These are phyloP conservation scores for Polietes domitor DNA, from an alignment of 2,888 invertebrate genomes.

Conservation along the genomic window DNA sequence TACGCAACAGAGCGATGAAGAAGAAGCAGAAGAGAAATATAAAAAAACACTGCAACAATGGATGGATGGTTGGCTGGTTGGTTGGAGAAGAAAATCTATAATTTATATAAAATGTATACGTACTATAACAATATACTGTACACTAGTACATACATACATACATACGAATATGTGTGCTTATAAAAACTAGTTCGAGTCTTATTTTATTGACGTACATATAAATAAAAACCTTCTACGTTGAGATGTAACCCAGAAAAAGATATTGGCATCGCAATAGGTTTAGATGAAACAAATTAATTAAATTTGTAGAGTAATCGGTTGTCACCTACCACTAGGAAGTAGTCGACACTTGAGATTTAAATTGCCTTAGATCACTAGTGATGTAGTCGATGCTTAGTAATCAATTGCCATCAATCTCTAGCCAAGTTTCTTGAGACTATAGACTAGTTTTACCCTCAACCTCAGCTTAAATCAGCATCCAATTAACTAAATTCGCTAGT, in stretches of 20 bases:
- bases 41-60: background rate
- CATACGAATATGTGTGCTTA: background rate
- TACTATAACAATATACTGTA: background rate
- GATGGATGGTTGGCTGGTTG: background rate
- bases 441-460: too few species aligned
- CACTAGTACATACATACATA: background rate
- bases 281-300: too few species aligned
- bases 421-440: too few species aligned
- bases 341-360: too few species aligned
- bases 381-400: too few species aligned
- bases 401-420: too few species aligned
- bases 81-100: slow-evolving; percentile 7
- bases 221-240: slow-evolving; percentile 27
- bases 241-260: slow-evolving; percentile 9
- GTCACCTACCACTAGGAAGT: too few species aligned
- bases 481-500: too few species aligned
- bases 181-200: slow-evolving; percentile 31
- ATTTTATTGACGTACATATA: slow-evolving; percentile 34
- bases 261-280: too few species aligned
- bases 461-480: too few species aligned
- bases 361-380: too few species aligned
- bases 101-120: slow-evolving; percentile 26
- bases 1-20: background rate
- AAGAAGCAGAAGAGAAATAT: background rate
- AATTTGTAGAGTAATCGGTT: too few species aligned